phyloP scores from a whole-genome alignment of 2,888 invertebrate genomes.

The Mythimna albipuncta region DNA sequence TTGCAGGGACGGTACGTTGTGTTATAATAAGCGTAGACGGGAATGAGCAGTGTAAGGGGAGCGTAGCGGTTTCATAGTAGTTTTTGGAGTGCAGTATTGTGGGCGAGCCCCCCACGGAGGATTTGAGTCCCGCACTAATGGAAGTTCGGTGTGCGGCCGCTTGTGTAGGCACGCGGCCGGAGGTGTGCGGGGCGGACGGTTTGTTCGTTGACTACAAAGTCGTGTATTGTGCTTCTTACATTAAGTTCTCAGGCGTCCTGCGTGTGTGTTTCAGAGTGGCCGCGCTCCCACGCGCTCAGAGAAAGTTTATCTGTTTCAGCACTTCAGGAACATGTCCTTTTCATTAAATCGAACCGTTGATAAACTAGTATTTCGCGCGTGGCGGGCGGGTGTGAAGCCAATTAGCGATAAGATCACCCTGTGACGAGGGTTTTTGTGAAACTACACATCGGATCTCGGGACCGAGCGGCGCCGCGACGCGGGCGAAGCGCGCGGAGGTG shows the following conservation, averaged over 20 bases:
- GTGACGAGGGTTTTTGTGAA: constrained; percentile 18
- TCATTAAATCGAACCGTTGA: not conserved
- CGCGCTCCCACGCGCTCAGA: not conserved
- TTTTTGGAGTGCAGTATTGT: constrained; percentile 16
- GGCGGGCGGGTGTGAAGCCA: constrained; percentile 1
- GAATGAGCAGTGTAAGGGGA: constrained; percentile 21
- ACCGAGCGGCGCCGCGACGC: constrained; percentile 2
- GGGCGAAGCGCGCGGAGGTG: not conserved
- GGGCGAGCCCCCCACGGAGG: constrained; percentile 29
- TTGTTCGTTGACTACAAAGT: constrained; percentile 21
- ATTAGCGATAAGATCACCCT: constrained; percentile 21
- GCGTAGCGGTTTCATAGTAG: constrained; percentile 5
- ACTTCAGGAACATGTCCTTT: not conserved
- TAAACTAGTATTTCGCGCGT: not conserved
- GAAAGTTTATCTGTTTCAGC: not conserved
- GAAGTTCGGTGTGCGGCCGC: constrained; percentile 48
- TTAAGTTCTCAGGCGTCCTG: constrained; percentile 5
- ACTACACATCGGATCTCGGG: not conserved
- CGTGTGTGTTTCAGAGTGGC: constrained; percentile 15
- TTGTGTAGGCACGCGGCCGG: not conserved
- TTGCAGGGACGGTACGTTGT: constrained; percentile 14
- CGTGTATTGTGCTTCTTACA: constrained; percentile 21
- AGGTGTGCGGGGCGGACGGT: not conserved
- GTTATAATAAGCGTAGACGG: constrained; percentile 5
- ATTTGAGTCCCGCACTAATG: constrained; percentile 45